These are phyloP conservation scores for Psittacula derbiana DNA, from an alignment of 2,797 vertebrate genomes.

Conservation along the genomic window DNA sequence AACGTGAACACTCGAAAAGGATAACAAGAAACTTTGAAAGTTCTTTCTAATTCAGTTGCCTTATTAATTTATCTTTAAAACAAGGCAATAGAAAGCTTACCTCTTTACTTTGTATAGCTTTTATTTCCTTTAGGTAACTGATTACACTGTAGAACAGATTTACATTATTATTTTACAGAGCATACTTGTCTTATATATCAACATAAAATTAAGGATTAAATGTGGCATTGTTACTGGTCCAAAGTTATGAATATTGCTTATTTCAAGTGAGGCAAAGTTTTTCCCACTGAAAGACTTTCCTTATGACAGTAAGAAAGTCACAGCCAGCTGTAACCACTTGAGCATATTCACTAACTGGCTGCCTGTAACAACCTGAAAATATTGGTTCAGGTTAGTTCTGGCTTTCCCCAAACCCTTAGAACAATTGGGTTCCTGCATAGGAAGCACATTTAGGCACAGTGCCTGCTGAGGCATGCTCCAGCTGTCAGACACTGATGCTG, in stretches of 20 bases:
- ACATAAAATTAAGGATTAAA: rapidly evolving
- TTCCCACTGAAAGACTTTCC: rapidly evolving
- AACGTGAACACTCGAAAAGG: rapidly evolving
- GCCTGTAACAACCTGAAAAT: background rate
- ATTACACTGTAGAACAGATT: rapidly evolving
- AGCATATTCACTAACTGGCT: background rate
- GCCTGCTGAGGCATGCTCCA: rapidly evolving
- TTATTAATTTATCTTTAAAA: background rate
- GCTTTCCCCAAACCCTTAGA: rapidly evolving
- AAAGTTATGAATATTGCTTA: rapidly evolving
- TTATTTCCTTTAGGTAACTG: background rate
- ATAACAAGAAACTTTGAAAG: background rate
- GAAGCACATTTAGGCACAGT: background rate
- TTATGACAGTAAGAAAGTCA: rapidly evolving
- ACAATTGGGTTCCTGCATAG: background rate
- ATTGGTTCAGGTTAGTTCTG: rapidly evolving
- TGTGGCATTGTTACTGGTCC: rapidly evolving
- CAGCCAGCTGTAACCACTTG: rapidly evolving
- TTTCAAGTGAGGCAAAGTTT: rapidly evolving
- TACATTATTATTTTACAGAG: rapidly evolving
- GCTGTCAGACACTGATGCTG: rapidly evolving
- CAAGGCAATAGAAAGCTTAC: rapidly evolving
- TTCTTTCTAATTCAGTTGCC: rapidly evolving
- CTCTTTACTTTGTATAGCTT: rapidly evolving
- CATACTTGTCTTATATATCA: rapidly evolving